Evolutionary conservation across 2,888 invertebrate species (phyloP).

Genomic region (Xestobium rufovillosum): DNA sequence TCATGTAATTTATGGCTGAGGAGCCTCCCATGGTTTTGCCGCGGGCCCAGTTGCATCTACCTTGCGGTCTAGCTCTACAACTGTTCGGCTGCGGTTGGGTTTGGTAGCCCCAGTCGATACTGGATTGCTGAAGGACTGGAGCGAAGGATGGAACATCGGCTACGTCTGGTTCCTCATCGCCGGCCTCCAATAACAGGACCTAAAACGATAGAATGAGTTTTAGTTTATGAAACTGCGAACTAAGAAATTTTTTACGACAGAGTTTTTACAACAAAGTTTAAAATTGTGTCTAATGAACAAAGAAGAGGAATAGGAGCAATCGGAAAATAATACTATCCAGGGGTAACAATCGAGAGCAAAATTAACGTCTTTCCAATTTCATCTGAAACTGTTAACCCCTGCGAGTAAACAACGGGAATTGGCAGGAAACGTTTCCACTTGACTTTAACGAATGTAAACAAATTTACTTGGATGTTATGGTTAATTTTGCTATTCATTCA

Average conservation of each 20-base stretch:
- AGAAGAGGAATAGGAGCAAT: too few relatives aligned
- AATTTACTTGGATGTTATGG: too few relatives aligned
- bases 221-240: background rate
- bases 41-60: slow-evolving; percentile 53
- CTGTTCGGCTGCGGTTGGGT: slow-evolving; percentile 57
- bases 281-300: too few relatives aligned
- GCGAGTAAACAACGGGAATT: too few relatives aligned
- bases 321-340: too few relatives aligned
- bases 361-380: too few relatives aligned
- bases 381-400: too few relatives aligned
- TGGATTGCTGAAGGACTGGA: slow-evolving; percentile 51
- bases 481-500: too few relatives aligned
- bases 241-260: slow-evolving; percentile 1
- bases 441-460: too few relatives aligned
- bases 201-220: slow-evolving; percentile 31
- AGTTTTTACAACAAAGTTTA: too few relatives aligned
- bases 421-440: too few relatives aligned
- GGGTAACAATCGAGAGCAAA: too few relatives aligned
- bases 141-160: slow-evolving; percentile 61
- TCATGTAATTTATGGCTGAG: slow-evolving; percentile 59
- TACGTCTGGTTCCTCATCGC: slow-evolving; percentile 58
- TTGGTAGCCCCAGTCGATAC: slow-evolving; percentile 63
- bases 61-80: slow-evolving; percentile 51
- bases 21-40: slow-evolving; percentile 63
- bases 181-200: slow-evolving; percentile 60